Conservation (phyloP, 2,797 vertebrate species). For the Amphiprion clarkii region DNA sequence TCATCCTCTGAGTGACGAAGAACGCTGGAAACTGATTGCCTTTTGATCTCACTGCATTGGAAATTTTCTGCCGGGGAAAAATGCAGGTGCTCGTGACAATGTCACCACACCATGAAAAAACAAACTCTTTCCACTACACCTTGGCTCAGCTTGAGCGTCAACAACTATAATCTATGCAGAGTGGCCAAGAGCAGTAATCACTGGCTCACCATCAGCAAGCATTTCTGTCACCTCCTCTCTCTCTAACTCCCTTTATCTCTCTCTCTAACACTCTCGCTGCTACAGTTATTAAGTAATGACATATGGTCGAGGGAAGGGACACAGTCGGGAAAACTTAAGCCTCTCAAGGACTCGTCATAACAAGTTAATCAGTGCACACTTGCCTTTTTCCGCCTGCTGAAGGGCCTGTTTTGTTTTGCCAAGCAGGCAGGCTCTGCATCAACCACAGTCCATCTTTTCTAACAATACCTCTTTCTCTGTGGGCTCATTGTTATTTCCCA, state of each 20-base stretch:
- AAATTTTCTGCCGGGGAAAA: conserved; percentile 48
- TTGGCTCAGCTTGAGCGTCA: conserved; percentile 48
- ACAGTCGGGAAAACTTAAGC: conserved; percentile 55
- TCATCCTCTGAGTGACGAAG: conserved; percentile 52
- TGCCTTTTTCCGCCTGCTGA: conserved; percentile 36
- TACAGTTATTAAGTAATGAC: conserved; percentile 71
- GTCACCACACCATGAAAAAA: conserved; percentile 21
- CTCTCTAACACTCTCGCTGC: conserved; percentile 20
- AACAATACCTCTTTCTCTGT: conserved; percentile 8
- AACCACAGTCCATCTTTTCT: conserved; percentile 39
- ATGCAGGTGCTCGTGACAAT: conserved; percentile 50
- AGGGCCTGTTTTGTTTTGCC: conserved; percentile 56
- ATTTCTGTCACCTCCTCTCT: conserved; percentile 28
- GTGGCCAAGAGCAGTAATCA: conserved; percentile 58
- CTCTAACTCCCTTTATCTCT: conserved; percentile 8
- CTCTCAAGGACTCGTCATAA: conserved; percentile 69
- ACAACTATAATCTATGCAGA: conserved; percentile 61
- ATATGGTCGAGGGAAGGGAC: conserved; percentile 69
- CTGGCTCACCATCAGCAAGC: conserved; percentile 50
- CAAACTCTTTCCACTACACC: conserved; percentile 15
- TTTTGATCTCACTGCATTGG: conserved; percentile 54
- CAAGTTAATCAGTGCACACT: conserved; percentile 73
- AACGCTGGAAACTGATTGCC: conserved; percentile 33
- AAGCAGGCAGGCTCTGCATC: conserved; percentile 51
- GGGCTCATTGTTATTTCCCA: conserved; percentile 33